Evolutionary conservation across 2,797 vertebrate genomes (phyloP).

Genomic region (Chaetodon trifasciatus): DNA sequence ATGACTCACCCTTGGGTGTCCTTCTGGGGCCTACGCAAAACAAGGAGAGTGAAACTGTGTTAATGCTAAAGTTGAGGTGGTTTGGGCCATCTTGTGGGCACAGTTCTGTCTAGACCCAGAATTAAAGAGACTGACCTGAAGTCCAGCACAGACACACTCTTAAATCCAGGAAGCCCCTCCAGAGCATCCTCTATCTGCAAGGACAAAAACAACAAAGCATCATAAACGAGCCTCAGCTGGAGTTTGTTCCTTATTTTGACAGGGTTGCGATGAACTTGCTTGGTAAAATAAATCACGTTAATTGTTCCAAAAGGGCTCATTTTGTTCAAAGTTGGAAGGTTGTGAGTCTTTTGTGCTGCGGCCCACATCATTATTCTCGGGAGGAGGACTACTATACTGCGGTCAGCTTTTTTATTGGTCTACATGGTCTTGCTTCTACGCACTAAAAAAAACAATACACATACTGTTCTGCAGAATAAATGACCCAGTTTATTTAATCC

Average conservation of each 20-base stretch:
- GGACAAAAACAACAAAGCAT: slow-evolving; percentile 34
- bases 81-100: background rate
- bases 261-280: slow-evolving; percentile 7
- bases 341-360: slow-evolving; percentile 10
- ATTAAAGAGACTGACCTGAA: slow-evolving; percentile 88
- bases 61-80: background rate
- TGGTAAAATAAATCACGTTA: slow-evolving; percentile 16
- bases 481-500: slow-evolving; percentile 49
- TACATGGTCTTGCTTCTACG: slow-evolving; percentile 9
- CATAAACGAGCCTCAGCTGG: background rate
- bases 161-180: slow-evolving; percentile 91
- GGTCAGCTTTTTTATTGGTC: slow-evolving; percentile 35
- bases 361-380: slow-evolving; percentile 12
- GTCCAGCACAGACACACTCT: slow-evolving; percentile 87
- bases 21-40: slow-evolving; percentile 83
- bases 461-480: slow-evolving; percentile 31
- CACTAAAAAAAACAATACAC: slow-evolving; percentile 29
- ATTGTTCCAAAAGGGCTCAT: slow-evolving; percentile 14
- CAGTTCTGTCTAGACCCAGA: background rate
- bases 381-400: slow-evolving; percentile 12
- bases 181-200: slow-evolving; percentile 90
- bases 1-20: slow-evolving; percentile 87
- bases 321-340: slow-evolving; percentile 29
- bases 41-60: slow-evolving; percentile 31
- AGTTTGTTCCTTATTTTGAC: slow-evolving; percentile 2